Conservation (phyloP, 2,888 invertebrate genomes). For the Melipona bicolor region DNA sequence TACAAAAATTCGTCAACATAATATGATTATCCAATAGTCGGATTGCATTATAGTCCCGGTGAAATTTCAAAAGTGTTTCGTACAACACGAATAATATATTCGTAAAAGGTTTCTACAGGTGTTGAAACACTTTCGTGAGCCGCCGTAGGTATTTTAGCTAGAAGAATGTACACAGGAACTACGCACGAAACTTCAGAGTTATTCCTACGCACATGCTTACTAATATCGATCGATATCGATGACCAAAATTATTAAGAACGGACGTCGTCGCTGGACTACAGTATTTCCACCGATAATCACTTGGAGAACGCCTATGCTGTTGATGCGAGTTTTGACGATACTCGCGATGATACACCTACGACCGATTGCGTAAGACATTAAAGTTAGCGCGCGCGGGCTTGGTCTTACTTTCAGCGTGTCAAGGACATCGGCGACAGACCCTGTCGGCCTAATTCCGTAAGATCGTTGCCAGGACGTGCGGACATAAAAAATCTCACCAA, state of each 20-base stretch:
- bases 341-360: constrained; percentile 68
- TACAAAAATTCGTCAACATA: too few species aligned
- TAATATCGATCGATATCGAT: background rate
- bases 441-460: constrained; percentile 71
- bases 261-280: background rate
- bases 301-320: constrained; percentile 4
- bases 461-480: constrained; percentile 46
- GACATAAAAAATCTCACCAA: constrained; percentile 35
- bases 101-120: background rate
- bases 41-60: background rate
- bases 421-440: constrained; percentile 77
- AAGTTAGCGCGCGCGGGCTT: constrained; percentile 72
- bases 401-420: constrained; percentile 80
- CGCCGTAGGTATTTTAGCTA: background rate
- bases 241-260: background rate
- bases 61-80: background rate
- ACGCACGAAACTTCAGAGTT: too few species aligned
- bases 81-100: background rate
- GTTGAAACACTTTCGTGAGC: background rate
- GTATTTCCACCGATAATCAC: background rate
- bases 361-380: constrained; percentile 69
- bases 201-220: too few species aligned
- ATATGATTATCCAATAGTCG: background rate
- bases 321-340: constrained; percentile 45
- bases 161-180: background rate